Evolutionary conservation across 1,140 invertebrate species (phyloP).

Genomic region (Aricia agestis): DNA sequence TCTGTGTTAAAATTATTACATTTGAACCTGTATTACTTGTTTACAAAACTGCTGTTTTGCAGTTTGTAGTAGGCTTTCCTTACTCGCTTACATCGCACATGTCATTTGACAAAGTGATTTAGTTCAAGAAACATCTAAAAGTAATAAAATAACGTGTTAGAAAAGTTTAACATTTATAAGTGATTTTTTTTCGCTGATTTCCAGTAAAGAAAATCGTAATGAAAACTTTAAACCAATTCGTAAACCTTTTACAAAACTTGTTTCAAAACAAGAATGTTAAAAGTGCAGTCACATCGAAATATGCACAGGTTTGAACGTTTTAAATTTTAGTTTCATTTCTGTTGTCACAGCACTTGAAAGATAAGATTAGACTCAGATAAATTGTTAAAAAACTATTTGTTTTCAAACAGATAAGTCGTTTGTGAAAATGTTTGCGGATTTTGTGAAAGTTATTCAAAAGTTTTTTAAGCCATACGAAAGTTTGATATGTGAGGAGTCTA

Average conservation of each 20-base stretch:
- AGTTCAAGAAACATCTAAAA: neutral
- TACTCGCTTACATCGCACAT: neutral
- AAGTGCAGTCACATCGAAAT: neutral
- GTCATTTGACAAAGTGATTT: neutral
- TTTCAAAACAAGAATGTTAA: neutral
- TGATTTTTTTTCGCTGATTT: no score
- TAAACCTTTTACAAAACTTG: neutral
- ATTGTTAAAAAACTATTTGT: neutral
- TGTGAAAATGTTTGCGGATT: constrained; percentile 3
- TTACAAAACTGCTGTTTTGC: neutral
- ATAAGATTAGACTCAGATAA: neutral
- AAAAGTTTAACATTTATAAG: no score
- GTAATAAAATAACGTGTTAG: neutral
- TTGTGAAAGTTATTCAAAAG: neutral
- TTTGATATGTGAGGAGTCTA: neutral
- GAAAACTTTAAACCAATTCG: neutral
- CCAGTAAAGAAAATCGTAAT: neutral
- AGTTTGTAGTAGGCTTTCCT: neutral
- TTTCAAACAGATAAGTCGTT: neutral
- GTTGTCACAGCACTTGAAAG: neutral
- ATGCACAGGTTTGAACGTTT: neutral
- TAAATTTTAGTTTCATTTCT: neutral
- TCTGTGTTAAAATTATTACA: neutral
- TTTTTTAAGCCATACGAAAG: neutral
- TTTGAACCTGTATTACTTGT: neutral